Conservation (phyloP, 2,888 invertebrate genomes). For the Xanthorhoe designata region DNA sequence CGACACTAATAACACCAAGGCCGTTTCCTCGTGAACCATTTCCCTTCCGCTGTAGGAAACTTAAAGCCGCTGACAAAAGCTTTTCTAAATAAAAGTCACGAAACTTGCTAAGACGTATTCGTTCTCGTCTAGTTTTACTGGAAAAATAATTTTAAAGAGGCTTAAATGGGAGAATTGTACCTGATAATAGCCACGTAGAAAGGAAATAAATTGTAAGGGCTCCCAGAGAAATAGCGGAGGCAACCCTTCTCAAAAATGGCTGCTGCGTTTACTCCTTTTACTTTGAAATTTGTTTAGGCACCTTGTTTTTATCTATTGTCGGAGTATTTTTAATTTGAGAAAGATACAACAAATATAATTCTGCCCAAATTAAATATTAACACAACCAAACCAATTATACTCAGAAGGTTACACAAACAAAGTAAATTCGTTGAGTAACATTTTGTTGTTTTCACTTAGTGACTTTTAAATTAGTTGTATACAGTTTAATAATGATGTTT, state of each 20-base stretch:
- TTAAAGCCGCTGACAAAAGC: conserved; percentile 44
- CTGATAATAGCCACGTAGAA: conserved; percentile 37
- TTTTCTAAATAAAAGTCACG: conserved; percentile 52
- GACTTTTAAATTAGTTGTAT: background rate
- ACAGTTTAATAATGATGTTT: background rate
- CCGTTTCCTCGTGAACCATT: conserved; percentile 47
- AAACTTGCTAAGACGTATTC: conserved; percentile 48
- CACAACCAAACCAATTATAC: conserved; percentile 36
- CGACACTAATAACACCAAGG: conserved; percentile 50
- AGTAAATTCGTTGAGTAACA: background rate
- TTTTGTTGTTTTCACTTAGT: background rate
- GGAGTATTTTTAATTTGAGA: conserved; percentile 1
- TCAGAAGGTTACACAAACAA: background rate
- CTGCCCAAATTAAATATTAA: conserved; percentile 59
- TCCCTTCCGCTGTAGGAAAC: conserved; percentile 46
- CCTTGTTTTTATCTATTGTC: conserved; percentile 4
- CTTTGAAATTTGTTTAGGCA: conserved; percentile 14
- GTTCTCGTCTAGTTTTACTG: conserved; percentile 34
- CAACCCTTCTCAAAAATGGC: conserved; percentile 27
- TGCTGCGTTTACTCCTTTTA: conserved; percentile 18
- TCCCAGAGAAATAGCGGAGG: conserved; percentile 19
- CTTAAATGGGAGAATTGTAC: conserved; percentile 35
- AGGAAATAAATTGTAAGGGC: conserved; percentile 35
- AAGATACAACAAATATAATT: background rate
- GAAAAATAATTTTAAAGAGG: conserved; percentile 37